These are phyloP conservation scores for Cavia porcellus DNA, from an alignment of 2,113 vertebrate species.

Conservation along the genomic window DNA sequence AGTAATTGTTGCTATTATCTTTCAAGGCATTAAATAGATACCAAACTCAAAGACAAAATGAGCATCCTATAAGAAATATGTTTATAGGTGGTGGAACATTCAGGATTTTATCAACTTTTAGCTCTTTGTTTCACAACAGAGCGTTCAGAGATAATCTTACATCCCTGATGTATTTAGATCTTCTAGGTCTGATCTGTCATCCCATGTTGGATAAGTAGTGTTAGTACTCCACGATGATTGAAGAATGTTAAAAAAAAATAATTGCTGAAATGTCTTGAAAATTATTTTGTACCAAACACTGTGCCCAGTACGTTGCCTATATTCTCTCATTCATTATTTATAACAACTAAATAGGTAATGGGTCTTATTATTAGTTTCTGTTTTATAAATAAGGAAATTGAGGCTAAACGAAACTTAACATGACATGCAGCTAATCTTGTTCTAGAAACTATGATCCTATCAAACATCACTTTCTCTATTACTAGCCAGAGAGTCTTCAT, in stretches of 20 bases:
- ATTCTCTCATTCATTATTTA: neutral
- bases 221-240: neutral
- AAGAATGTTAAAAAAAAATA: neutral
- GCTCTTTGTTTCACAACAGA: neutral
- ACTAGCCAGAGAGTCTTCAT: neutral
- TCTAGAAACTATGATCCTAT: neutral
- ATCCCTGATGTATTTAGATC: neutral
- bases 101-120: neutral
- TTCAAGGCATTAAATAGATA: neutral
- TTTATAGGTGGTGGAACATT: neutral
- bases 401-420: neutral
- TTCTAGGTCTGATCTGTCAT: neutral
- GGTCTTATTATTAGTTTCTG: neutral
- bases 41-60: neutral
- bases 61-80: neutral
- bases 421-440: neutral
- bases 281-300: neutral
- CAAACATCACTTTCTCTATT: neutral
- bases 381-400: constrained; percentile 22
- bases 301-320: neutral
- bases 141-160: neutral
- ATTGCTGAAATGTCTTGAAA: constrained; percentile 18
- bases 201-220: neutral
- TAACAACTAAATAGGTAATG: neutral
- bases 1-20: neutral